Evolutionary conservation across 2,888 invertebrate genomes (phyloP), one percentile per base, ranked within the genome.

Genomic region (Cepaea hortensis): DNA sequence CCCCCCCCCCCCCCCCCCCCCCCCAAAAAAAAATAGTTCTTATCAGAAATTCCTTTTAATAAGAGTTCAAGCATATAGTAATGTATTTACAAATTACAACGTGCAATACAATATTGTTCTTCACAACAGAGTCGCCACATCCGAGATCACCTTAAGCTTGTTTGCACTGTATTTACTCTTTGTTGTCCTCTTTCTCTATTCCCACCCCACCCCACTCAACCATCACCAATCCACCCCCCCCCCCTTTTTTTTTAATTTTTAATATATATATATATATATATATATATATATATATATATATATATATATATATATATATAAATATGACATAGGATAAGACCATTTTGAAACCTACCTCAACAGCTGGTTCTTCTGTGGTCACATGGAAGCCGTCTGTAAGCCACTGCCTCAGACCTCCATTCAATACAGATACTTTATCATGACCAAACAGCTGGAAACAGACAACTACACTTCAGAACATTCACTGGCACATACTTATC

Each of bases 401-500:
- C 92, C 92, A 92, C 85, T 91, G 90, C 13, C 79, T 84, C 15
- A 92, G 84, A 20, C 92, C 92, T 75, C 92, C 92, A 89, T 92
- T 91, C 72, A 92, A 88, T 9, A 92, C 88, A 6, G 92, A 92
- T 20, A 91, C 88, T 48, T 90, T 91, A 15, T 86, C 88, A 81
- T 92, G 92, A 81, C 92, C 92, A 89, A 90, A 90, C 70, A 90
- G 84, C 92, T 92, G 88, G 11, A 3, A 13, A 79, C 62, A 79
- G 5, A 55, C 55, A 55, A 55, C 6, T 9, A 55, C 55, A 55
- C 55, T 55, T 11, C 55, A 55, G 55, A 55, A 55, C 7, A 55
- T 55, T 6, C 55, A 2, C 55, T 55, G 55, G 55, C 55, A 11
- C 11, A 55, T 55, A 55, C 0, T 55, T 11, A 55, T 11, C 7